Conservation (phyloP, 2,113 vertebrate genomes). For the Progne subis region DNA sequence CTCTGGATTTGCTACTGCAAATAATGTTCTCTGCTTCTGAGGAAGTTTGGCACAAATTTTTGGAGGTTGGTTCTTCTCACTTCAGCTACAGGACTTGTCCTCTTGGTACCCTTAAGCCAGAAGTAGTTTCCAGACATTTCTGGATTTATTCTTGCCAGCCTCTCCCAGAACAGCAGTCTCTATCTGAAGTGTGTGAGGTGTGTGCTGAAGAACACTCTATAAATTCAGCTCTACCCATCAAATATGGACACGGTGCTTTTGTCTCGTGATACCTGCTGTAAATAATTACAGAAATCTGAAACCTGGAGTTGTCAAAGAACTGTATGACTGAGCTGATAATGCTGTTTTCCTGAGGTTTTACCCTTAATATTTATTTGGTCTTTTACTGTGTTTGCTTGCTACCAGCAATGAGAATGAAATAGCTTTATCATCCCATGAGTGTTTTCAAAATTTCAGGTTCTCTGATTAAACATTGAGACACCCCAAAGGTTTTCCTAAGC, state of each 20-base stretch:
- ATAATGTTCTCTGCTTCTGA: neutral
- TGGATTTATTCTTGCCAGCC: neutral
- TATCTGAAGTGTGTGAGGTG: neutral
- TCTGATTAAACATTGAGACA: neutral
- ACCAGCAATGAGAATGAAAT: neutral
- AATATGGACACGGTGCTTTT: neutral
- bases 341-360: neutral
- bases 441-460: neutral
- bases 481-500: neutral
- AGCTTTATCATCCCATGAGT: neutral
- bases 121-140: neutral
- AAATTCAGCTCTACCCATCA: neutral
- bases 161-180: accelerated
- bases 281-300: neutral
- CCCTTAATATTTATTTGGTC: neutral
- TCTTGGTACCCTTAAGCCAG: neutral
- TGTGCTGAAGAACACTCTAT: neutral
- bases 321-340: neutral
- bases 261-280: neutral
- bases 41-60: neutral
- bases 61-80: neutral
- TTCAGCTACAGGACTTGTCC: neutral
- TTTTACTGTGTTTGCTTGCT: neutral
- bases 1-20: neutral
- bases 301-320: neutral